phyloP scores from a whole-genome alignment of 2,888 invertebrate species.

The Itoplectis maculator region DNA sequence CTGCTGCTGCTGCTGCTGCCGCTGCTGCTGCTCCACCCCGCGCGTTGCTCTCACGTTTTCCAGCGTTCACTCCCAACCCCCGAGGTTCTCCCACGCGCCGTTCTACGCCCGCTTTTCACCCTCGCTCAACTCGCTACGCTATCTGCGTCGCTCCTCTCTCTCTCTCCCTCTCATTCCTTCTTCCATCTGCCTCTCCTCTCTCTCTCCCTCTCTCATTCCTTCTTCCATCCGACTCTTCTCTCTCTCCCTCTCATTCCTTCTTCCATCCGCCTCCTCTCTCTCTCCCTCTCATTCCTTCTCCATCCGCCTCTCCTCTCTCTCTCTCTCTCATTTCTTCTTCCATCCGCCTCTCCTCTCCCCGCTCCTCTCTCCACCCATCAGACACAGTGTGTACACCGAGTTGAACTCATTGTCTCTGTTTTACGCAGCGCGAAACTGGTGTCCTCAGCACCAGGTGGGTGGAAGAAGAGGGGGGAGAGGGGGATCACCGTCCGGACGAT shows the following conservation, averaged over 20 bases:
- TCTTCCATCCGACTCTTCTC: no score
- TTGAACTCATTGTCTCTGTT: conserved; percentile 56
- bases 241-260: conserved; percentile 1
- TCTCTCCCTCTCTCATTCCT: no score
- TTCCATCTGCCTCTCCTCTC: no score
- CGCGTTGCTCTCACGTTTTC: conserved; percentile 49
- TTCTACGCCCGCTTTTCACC: conserved; percentile 21
- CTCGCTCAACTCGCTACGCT: conserved; percentile 21
- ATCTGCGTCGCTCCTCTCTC: not conserved
- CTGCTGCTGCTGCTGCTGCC: no score
- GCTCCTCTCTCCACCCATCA: not conserved
- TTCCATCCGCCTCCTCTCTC: no score
- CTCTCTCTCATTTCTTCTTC: conserved; percentile 2
- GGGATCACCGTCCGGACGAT: conserved; percentile 56
- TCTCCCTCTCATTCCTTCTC: conserved; percentile 6
- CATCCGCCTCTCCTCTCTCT: not conserved
- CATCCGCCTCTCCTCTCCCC: not conserved
- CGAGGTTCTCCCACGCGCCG: conserved; percentile 50
- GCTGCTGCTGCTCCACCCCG: conserved; percentile 52
- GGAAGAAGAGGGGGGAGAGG: no score
- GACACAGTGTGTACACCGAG: conserved; percentile 21
- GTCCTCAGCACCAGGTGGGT: not conserved
- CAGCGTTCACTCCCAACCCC: conserved; percentile 32
- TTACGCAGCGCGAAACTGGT: conserved; percentile 52
- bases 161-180: not conserved